Percentiles rank a stretch among this genome's conserved stretches.
phyloP scores from a whole-genome alignment of 2,888 invertebrate genomes.

The Yponomeuta plumbellus region DNA sequence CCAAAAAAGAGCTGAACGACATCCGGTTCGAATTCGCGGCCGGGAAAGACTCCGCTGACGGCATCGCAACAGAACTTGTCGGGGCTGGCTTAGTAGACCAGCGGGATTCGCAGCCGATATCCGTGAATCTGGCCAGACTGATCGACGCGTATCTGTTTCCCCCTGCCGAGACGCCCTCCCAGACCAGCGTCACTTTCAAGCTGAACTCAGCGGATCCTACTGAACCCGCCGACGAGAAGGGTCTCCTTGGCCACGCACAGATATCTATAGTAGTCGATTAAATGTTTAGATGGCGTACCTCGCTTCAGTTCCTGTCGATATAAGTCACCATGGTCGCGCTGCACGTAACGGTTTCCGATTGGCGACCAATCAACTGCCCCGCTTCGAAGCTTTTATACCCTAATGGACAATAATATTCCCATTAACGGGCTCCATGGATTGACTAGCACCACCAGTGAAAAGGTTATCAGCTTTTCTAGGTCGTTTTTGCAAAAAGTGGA shows the following conservation, averaged over 20 bases:
- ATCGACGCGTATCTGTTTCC: constrained; percentile 79
- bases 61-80: constrained; percentile 97
- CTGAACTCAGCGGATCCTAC: constrained; percentile 78
- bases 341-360: constrained; percentile 7
- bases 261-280: constrained; percentile 95
- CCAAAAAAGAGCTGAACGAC: constrained; percentile 95
- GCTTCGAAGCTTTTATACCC: constrained; percentile 11
- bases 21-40: constrained; percentile 98
- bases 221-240: constrained; percentile 94
- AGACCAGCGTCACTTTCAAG: constrained; percentile 91
- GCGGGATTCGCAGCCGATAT: constrained; percentile 93
- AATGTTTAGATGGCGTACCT: constrained; percentile 22
- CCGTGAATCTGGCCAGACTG: constrained; percentile 92
- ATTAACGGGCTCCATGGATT: background rate
- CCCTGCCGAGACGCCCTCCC: constrained; percentile 65
- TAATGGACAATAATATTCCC: constrained; percentile 15
- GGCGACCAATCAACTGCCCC: constrained; percentile 4
- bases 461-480: too few relatives aligned
- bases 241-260: constrained; percentile 97
- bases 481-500: too few relatives aligned
- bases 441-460: too few relatives aligned
- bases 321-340: constrained; percentile 12
- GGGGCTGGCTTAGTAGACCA: constrained; percentile 95
- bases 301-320: constrained; percentile 18
- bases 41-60: constrained; percentile 94